Evolutionary conservation across 2,113 vertebrate genomes (phyloP).

Genomic region (Mirounga angustirostris): DNA sequence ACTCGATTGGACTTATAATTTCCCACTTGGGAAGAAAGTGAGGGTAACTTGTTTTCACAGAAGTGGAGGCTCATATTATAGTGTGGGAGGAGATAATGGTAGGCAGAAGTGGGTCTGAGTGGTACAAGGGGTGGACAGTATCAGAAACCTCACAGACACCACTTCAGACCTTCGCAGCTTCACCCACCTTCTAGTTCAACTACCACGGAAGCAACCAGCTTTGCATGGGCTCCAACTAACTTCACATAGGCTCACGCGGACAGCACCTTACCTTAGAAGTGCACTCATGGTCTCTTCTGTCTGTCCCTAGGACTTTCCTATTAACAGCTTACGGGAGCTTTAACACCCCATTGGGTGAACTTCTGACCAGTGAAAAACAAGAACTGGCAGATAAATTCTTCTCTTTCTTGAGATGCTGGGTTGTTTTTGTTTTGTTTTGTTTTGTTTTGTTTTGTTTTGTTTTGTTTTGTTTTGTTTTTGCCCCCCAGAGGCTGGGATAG

Average conservation of each 20-base stretch:
- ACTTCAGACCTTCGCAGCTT: background rate
- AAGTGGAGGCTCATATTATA: background rate
- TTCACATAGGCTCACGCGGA: background rate
- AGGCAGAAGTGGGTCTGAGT: background rate
- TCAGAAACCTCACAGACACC: background rate
- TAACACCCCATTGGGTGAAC: background rate
- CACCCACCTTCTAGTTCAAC: background rate
- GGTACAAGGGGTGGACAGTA: background rate
- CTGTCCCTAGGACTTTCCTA: background rate
- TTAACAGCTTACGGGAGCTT: background rate
- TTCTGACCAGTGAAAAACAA: background rate
- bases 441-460: too few relatives aligned
- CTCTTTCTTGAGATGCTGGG: background rate
- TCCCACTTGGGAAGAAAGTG: background rate
- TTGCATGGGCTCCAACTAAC: background rate
- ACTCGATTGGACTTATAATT: background rate
- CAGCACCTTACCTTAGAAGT: background rate
- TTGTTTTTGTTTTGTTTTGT: background rate
- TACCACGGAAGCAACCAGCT: background rate
- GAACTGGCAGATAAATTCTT: background rate
- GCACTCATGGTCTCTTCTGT: background rate
- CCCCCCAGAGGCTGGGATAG: background rate
- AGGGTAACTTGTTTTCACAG: too few relatives aligned
- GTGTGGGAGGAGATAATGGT: background rate
- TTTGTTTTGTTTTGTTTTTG: background rate